These are phyloP conservation scores for Parapristionchus giblindavisi DNA, from an alignment of 2,888 invertebrate genomes.

Conservation along the genomic window DNA sequence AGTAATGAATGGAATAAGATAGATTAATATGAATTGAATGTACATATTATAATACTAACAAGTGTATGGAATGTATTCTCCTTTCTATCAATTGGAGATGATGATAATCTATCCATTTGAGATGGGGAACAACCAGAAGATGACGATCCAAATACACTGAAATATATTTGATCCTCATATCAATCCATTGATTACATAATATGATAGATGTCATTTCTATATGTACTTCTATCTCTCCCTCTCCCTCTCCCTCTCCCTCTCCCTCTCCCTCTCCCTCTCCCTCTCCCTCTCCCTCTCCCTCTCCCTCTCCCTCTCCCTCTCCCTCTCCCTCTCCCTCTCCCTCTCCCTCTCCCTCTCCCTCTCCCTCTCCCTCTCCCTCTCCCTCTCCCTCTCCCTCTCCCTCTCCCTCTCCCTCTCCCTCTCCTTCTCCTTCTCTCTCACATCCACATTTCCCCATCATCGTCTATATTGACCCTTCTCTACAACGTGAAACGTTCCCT, in stretches of 20 bases:
- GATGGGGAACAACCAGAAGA: conserved; percentile 22
- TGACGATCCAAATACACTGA: conserved; percentile 28
- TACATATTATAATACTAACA: background rate
- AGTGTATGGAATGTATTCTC: background rate
- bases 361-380: too few species aligned
- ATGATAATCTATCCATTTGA: conserved; percentile 10
- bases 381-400: too few species aligned
- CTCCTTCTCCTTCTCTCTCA: too few species aligned
- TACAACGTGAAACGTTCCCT: too few species aligned
- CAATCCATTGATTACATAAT: too few species aligned
- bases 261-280: conserved; percentile 20
- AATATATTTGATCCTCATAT: too few species aligned
- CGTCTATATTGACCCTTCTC: background rate
- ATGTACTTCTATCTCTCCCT: too few species aligned
- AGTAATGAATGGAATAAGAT: too few species aligned
- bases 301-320: conserved; percentile 35
- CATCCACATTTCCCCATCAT: background rate
- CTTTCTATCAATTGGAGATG: conserved; percentile 28
- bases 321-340: conserved; percentile 18
- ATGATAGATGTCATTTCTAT: too few species aligned
- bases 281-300: conserved; percentile 20
- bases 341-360: conserved; percentile 25
- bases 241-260: conserved; percentile 2
- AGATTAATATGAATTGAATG: too few species aligned
- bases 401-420: too few species aligned